phyloP scores from a whole-genome alignment of 2,113 vertebrate species.

The Otocyon megalotis region DNA sequence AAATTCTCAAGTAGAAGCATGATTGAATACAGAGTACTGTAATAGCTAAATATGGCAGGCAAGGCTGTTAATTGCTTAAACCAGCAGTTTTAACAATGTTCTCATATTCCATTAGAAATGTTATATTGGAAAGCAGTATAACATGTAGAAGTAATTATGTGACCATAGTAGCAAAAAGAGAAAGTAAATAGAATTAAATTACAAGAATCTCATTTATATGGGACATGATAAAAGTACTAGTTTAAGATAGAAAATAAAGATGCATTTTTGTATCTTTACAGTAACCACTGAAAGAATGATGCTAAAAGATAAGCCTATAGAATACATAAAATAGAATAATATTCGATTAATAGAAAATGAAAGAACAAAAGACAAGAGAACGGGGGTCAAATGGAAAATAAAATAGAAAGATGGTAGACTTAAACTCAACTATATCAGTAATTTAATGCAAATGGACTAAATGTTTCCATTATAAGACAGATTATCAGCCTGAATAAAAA shows the following conservation, averaged over 20 bases:
- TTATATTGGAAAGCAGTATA: not conserved
- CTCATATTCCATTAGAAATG: not conserved
- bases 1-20: not conserved
- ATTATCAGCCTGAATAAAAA: not conserved
- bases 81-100: not conserved
- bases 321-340: not conserved
- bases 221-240: not conserved
- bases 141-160: not conserved
- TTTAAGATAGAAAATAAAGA: not conserved
- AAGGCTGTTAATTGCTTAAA: not conserved
- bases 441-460: not conserved
- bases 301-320: not conserved
- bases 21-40: not conserved
- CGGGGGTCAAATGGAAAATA: not conserved
- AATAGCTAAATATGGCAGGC: not conserved
- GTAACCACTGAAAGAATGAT: not conserved
- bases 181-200: not conserved
- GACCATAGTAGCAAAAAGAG: not conserved
- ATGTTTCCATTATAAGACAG: not conserved
- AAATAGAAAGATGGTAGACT: not conserved
- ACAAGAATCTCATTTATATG: not conserved
- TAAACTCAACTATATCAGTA: not conserved
- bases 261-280: not conserved
- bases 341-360: not conserved
- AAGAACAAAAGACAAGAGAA: not conserved